These are phyloP conservation scores for Alouatta palliata DNA, from an alignment of 2,113 vertebrate species.

Conservation along the genomic window DNA sequence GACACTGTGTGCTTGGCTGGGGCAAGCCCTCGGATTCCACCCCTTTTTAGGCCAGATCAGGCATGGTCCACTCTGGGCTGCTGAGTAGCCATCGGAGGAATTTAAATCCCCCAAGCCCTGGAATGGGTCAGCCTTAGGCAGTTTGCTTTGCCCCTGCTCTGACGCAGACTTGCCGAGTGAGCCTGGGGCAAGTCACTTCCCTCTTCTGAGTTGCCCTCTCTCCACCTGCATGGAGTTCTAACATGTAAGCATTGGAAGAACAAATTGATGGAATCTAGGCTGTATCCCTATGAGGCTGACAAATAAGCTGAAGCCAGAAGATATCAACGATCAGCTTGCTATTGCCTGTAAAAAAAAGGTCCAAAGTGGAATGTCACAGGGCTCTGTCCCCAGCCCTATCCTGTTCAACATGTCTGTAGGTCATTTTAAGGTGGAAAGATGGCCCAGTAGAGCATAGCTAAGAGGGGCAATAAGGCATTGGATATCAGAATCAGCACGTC, in stretches of 20 bases:
- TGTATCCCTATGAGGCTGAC: background rate
- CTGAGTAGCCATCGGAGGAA: slow-evolving; percentile 63
- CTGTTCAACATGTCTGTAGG: background rate
- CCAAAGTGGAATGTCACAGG: background rate
- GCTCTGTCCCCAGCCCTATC: background rate
- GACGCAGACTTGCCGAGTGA: background rate
- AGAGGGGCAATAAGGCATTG: background rate
- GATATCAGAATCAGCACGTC: background rate
- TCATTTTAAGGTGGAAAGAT: background rate
- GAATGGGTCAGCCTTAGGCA: background rate
- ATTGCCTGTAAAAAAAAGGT: background rate
- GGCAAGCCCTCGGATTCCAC: slow-evolving; percentile 62
- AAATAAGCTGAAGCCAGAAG: background rate
- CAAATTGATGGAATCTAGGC: background rate
- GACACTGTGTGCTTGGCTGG: slow-evolving; percentile 1
- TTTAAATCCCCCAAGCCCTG: background rate
- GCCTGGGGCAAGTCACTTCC: background rate
- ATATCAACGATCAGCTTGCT: background rate
- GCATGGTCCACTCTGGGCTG: background rate
- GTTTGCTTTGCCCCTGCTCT: background rate
- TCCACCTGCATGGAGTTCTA: background rate
- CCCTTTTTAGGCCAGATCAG: slow-evolving; percentile 75
- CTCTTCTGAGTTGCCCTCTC: background rate
- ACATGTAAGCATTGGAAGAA: background rate
- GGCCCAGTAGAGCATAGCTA: background rate